A percentile compares a stretch with the other conserved stretches of the same genome.
Conservation (phyloP, 2,888 invertebrate genomes). For the Ceriagrion tenellum region DNA sequence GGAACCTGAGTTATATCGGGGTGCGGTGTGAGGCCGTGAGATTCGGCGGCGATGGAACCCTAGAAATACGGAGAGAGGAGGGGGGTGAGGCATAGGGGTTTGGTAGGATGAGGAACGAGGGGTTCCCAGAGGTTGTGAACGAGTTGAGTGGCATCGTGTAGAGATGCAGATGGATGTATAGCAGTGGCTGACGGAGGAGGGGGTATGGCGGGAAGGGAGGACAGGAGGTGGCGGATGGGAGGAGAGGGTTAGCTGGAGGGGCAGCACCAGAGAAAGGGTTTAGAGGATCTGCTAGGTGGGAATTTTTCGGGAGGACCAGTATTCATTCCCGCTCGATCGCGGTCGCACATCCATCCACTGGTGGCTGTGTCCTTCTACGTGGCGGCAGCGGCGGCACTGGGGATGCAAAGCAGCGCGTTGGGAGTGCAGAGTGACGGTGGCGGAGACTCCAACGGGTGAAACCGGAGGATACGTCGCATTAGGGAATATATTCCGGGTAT, state of each 20-base stretch:
- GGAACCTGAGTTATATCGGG: neutral
- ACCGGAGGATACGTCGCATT: neutral
- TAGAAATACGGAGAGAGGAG: neutral
- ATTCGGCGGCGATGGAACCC: constrained; percentile 35
- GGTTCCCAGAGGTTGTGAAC: neutral
- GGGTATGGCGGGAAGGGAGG: neutral
- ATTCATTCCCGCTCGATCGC: constrained; percentile 26
- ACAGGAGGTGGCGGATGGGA: neutral
- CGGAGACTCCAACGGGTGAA: constrained; percentile 47
- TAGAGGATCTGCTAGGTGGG: constrained; percentile 42
- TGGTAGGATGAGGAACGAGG: neutral
- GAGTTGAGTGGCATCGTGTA: constrained; percentile 50
- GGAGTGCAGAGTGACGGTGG: neutral
- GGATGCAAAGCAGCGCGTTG: constrained; percentile 49
- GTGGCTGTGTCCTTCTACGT: neutral
- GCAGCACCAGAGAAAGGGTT: constrained; percentile 21
- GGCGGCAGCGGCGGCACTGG: neutral
- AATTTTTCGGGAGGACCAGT: constrained; percentile 61
- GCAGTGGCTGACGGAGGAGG: constrained; percentile 29
- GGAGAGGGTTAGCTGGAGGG: constrained; percentile 26
- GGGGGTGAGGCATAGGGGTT: neutral
- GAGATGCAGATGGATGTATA: constrained; percentile 65
- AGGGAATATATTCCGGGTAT: neutral
- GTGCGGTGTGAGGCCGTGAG: constrained; percentile 20
- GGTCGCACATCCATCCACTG: constrained; percentile 17